Base-by-base conservation (phyloP, 2,888 invertebrate species). In the Matsumyia berberina region DNA sequence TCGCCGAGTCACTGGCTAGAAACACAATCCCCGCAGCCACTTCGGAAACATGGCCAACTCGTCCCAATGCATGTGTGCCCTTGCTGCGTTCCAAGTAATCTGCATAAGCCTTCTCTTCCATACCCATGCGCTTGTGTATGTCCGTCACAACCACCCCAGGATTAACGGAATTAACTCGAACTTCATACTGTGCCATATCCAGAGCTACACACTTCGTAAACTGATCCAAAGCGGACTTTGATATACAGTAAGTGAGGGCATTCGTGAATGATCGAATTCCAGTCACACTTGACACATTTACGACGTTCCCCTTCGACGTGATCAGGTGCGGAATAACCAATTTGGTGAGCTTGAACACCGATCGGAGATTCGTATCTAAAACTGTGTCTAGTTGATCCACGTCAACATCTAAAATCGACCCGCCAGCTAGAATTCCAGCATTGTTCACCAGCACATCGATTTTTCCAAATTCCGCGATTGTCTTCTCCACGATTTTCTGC, bases 191-290 rank as follows among this genome's bases (percentile, higher is more conserved):
- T 37, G 95, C 96, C 80, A 97, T 91, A 88, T 97, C 98, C 35
- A 99, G 91, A 6, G 99, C 97, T 5, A 95, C 93, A 90, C 97
- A 97, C 90, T 95, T 94, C 0, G 99, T 99, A 88, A 99, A 95
- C 90, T 98, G 98, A 92, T 99, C 99, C 9, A 98, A 90, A 2
- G 98, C 97, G 29, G 97, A 94, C 93, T 99, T 99, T 3, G 97
- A 97, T 93, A 98, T 95, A 88, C 95, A 95, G 90, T 99, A 99
- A 7, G 97, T 95, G 42, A 98, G 92, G n/a, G 97, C 95, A 69
- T 95, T 95, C 0, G 97, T 94, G 89, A 98, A 98, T 81, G 98
- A 94, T 90, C 98, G 93, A 12, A 97, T 89, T 5, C 98, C 98
- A 86, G 95, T 96, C 0, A 98, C 96, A 90, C 98, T 98, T 9